A percentile compares a stretch with the other conserved stretches of the same genome.
Conservation (phyloP, 2,888 invertebrate species). For the Mesodorylaimus sp. region DNA sequence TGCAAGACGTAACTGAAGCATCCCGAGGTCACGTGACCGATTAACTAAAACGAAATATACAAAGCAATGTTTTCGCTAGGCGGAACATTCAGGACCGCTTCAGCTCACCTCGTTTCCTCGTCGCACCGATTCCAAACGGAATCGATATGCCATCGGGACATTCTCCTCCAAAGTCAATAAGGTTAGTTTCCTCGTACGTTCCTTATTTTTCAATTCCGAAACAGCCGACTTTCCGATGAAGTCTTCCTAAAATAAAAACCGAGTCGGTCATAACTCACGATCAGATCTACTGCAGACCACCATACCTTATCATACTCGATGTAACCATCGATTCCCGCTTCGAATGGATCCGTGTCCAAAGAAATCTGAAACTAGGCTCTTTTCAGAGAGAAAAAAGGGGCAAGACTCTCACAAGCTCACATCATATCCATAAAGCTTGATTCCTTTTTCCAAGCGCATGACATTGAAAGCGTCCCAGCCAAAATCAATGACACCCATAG, state of each 20-base stretch:
- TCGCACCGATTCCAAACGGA: constrained; percentile 16
- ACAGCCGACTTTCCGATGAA: constrained; percentile 22
- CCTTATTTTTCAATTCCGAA: constrained; percentile 30
- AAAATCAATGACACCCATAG: constrained; percentile 32
- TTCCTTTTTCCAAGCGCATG: constrained; percentile 36
- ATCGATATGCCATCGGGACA: constrained; percentile 6
- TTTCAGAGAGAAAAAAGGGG: constrained; percentile 3
- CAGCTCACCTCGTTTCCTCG: constrained; percentile 20
- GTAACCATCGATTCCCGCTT: constrained; percentile 33
- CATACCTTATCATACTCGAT: constrained; percentile 28
- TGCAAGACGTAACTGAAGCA: constrained; percentile 30
- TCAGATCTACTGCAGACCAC: neutral
- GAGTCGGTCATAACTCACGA: neutral
- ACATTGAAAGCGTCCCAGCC: constrained; percentile 34
- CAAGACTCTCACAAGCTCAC: constrained; percentile 15
- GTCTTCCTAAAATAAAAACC: constrained; percentile 11
- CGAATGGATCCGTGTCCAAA: constrained; percentile 33
- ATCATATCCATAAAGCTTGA: constrained; percentile 33
- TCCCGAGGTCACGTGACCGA: constrained; percentile 36
- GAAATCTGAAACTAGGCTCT: constrained; percentile 30
- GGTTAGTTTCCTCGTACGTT: constrained; percentile 17
- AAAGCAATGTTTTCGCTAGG: neutral
- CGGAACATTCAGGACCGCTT: neutral
- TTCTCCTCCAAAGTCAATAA: constrained; percentile 12
- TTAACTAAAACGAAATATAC: constrained; percentile 23